These are phyloP conservation scores for Chironomus striatipennis DNA, from an alignment of 1,140 invertebrate species.

Conservation along the genomic window DNA sequence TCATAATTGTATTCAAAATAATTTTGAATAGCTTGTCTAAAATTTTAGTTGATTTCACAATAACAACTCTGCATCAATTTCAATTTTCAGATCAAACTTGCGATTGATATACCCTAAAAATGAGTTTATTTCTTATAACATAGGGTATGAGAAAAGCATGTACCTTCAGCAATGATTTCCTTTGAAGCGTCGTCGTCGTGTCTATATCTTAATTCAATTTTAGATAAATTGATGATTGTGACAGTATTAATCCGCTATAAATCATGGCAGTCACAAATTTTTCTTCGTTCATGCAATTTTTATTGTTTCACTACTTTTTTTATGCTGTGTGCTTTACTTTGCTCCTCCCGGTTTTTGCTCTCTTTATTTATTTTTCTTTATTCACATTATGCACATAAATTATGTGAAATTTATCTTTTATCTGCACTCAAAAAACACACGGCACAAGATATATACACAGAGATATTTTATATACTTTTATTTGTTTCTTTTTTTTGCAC, in stretches of 20 bases:
- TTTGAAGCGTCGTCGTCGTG: no score
- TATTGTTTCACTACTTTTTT: background rate
- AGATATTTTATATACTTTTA: no score
- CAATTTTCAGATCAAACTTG: no score
- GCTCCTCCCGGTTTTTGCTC: background rate
- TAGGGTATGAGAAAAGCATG: no score
- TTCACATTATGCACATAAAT: constrained; percentile 13
- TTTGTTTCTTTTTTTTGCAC: no score
- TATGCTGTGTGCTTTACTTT: background rate
- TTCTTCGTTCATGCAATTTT: background rate
- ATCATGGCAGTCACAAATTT: constrained; percentile 5
- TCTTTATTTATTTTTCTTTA: background rate
- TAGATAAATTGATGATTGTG: constrained; percentile 2
- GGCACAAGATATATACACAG: background rate
- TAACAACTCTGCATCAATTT: no score
- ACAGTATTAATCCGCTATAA: constrained; percentile 8
- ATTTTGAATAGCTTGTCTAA: no score
- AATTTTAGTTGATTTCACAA: no score
- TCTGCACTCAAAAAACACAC: background rate
- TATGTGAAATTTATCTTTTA: constrained; percentile 15
- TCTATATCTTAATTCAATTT: background rate
- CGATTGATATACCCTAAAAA: no score
- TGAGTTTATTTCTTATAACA: no score
- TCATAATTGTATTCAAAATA: no score
- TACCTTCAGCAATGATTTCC: no score